These are phyloP conservation scores for Centropus bengalensis DNA, from an alignment of 2,113 vertebrate genomes.

Conservation along the genomic window DNA sequence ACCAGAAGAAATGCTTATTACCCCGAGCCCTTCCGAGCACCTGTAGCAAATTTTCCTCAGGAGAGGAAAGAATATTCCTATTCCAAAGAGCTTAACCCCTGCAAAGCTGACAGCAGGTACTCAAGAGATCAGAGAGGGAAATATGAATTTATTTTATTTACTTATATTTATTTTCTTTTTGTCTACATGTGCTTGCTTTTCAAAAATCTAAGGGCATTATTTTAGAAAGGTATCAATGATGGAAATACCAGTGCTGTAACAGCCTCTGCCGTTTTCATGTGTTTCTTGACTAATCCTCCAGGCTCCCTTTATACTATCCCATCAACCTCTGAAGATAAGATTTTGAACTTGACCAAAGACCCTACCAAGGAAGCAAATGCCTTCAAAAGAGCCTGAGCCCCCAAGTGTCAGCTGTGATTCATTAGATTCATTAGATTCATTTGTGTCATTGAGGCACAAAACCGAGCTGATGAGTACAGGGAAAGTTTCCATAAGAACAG, in stretches of 20 bases:
- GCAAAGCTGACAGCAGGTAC: neutral
- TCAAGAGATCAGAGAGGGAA: neutral
- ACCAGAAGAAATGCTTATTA: neutral
- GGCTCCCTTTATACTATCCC: neutral
- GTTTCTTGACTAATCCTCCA: neutral
- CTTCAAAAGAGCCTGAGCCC: neutral
- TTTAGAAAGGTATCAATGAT: neutral
- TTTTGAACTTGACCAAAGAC: neutral
- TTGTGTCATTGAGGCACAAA: neutral
- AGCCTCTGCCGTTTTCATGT: accelerated
- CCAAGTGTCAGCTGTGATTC: conserved; percentile 28
- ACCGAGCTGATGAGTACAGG: conserved; percentile 7
- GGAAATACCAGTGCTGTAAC: neutral
- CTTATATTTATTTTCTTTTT: neutral
- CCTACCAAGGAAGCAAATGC: neutral
- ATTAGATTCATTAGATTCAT: conserved; percentile 32
- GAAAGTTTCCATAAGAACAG: conserved; percentile 47
- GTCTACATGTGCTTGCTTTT: neutral
- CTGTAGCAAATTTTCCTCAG: neutral
- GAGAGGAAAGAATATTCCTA: neutral
- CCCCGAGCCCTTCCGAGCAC: neutral
- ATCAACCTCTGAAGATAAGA: neutral
- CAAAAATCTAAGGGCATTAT: neutral
- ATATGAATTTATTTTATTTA: neutral
- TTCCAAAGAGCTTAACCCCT: neutral